These are phyloP conservation scores for Sebastes flavidus DNA, from an alignment of 2,797 vertebrate genomes.

Conservation along the genomic window DNA sequence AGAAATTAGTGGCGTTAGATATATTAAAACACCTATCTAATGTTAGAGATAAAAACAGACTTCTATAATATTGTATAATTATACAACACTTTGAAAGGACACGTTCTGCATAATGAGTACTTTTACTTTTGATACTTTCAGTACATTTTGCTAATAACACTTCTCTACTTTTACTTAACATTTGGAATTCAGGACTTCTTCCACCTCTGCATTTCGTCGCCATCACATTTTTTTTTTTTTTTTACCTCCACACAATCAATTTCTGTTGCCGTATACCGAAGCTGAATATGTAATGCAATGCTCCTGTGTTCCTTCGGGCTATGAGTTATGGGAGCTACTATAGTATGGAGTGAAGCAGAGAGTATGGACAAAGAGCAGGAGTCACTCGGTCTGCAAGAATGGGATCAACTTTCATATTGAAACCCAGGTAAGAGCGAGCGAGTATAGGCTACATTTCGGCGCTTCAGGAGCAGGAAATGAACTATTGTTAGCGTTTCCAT, in stretches of 20 bases:
- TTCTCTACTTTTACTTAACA: no score
- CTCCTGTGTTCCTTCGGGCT: conserved; percentile 27
- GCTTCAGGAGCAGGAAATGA: conserved; percentile 60
- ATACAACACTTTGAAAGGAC: no score
- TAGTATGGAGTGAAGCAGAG: conserved; percentile 10
- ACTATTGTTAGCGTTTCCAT: conserved; percentile 65
- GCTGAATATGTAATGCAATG: conserved; percentile 40
- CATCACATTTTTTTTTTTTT: background rate
- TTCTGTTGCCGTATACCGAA: background rate
- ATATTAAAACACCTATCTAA: no score
- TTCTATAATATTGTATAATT: no score
- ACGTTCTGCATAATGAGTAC: no score
- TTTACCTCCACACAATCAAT: conserved; percentile 18
- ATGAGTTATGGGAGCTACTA: conserved; percentile 24
- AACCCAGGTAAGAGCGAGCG: conserved; percentile 53
- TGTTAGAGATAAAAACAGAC: no score
- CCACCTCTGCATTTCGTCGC: background rate
- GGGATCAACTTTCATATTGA: conserved; percentile 48
- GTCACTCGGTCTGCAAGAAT: conserved; percentile 34
- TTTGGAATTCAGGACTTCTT: no score
- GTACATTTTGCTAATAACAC: no score
- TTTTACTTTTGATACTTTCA: no score
- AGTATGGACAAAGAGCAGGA: conserved; percentile 41
- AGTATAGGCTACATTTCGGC: conserved; percentile 14
- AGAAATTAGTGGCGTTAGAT: no score